A percentile compares a stretch with the other conserved stretches of the same genome.
Evolutionary conservation across 2,113 vertebrate genomes (phyloP).

Genomic region (Rissa tridactyla): DNA sequence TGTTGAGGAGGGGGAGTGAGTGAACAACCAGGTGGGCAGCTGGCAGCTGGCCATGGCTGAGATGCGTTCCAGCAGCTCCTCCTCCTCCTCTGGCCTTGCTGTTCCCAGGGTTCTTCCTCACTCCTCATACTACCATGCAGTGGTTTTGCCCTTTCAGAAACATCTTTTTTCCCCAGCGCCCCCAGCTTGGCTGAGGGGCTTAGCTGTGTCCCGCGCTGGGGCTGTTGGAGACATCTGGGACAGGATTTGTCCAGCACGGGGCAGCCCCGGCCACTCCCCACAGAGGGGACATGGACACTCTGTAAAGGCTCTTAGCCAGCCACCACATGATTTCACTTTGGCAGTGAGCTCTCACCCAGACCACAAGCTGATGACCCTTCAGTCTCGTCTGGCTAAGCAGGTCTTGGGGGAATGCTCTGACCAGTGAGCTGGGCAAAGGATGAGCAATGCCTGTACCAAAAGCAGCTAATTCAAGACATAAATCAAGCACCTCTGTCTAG

Average conservation of each 20-base stretch:
- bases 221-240: fast-evolving
- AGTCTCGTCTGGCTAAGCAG: not conserved
- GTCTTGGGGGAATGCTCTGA: not conserved
- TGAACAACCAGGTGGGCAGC: fast-evolving
- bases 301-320: not conserved
- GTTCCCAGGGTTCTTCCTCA: not conserved
- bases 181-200: not conserved
- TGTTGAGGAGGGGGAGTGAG: not conserved
- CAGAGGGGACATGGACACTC: not conserved
- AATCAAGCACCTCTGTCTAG: not conserved
- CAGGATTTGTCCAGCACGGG: fast-evolving
- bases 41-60: not conserved
- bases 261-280: not conserved
- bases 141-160: not conserved
- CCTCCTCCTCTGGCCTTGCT: not conserved
- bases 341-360: not conserved
- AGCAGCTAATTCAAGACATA: not conserved
- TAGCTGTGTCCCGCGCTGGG: not conserved
- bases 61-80: not conserved
- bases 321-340: not conserved
- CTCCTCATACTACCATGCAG: not conserved
- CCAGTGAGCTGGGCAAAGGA: not conserved
- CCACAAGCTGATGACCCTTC: not conserved
- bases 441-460: not conserved
- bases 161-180: fast-evolving